Evolutionary conservation across 2,797 vertebrate species (phyloP), one percentile per base, ranked within the genome.

Genomic region (Myotis planiceps): DNA sequence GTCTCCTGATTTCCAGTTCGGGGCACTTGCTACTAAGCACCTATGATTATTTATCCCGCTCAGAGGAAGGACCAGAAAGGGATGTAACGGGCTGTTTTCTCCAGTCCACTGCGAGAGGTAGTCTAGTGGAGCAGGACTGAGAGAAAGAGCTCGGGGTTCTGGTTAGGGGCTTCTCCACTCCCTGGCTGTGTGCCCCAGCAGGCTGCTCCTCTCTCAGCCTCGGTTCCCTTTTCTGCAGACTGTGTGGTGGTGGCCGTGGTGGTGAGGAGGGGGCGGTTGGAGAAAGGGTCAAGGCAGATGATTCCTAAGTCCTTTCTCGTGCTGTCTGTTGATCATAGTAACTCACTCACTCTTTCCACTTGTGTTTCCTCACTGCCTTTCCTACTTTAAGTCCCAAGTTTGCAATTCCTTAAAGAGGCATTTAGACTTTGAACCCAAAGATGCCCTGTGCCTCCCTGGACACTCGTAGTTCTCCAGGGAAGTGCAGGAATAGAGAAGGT

Each of bases 341-440:
- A 49, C 32, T 45, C 45, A 72, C 18, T 84, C 45, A 66, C 14
- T 76, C 74, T 47, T 68, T 58, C 23, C 9, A 10, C 6, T 8
- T 29, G 2, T 18, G 29, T n/a, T n/a, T 45, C 60, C 63, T 80
- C 47, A 14, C 3, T 25, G 15, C 37, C 72, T 84, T 68, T 53
- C 32, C 58, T 32, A 19, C 29, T 18, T 60, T 19, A 75, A 8
- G 37, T 49, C n/a, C 21, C 42, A 45, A 42, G 19, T 79, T 71
- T 83, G 66, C 7, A 21, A 25, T 12, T 45, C 69, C 25, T 60
- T 51, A 66, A 47, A 83, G 19, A 69, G 13, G 5, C 16, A 37
- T 66, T 81, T 65, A 84, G 76, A 72, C 45, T 76, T 45, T 25
- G 60, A 84, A 21, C 34, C 39, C 32, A 63, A 75, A 89, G 75